These are phyloP conservation scores for Ectropis crepuscularia DNA, from an alignment of 2,888 invertebrate species.

Conservation along the genomic window DNA sequence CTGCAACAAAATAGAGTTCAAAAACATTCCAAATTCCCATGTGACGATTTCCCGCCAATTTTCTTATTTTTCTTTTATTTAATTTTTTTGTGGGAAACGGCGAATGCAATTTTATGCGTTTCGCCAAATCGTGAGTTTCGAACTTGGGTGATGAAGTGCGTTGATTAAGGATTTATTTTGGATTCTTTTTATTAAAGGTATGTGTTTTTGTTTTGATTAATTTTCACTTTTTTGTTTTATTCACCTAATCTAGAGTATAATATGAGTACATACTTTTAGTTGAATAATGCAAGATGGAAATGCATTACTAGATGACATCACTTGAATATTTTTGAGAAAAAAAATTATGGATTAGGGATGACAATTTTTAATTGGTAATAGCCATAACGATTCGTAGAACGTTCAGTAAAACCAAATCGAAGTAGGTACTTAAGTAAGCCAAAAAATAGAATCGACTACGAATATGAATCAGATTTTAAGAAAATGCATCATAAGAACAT, in stretches of 20 bases:
- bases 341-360: no score
- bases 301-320: no score
- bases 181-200: conserved; percentile 66
- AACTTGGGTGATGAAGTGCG: conserved; percentile 57
- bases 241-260: neutral
- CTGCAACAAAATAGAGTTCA: conserved; percentile 45
- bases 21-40: conserved; percentile 41
- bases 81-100: conserved; percentile 62
- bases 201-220: conserved; percentile 12
- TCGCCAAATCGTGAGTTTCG: conserved; percentile 66
- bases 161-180: conserved; percentile 57
- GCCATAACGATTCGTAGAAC: no score
- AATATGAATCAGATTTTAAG: conserved; percentile 16
- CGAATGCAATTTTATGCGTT: conserved; percentile 61
- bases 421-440: neutral
- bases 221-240: neutral
- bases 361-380: no score
- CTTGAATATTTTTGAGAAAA: no score
- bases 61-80: conserved; percentile 13
- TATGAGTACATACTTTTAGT: no score
- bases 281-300: no score
- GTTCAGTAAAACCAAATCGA: no score
- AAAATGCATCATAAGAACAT: conserved; percentile 14
- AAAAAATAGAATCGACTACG: neutral
- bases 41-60: conserved; percentile 50